These are phyloP conservation scores for Calameuta pallipes DNA, from an alignment of 2,888 invertebrate species.

Conservation along the genomic window DNA sequence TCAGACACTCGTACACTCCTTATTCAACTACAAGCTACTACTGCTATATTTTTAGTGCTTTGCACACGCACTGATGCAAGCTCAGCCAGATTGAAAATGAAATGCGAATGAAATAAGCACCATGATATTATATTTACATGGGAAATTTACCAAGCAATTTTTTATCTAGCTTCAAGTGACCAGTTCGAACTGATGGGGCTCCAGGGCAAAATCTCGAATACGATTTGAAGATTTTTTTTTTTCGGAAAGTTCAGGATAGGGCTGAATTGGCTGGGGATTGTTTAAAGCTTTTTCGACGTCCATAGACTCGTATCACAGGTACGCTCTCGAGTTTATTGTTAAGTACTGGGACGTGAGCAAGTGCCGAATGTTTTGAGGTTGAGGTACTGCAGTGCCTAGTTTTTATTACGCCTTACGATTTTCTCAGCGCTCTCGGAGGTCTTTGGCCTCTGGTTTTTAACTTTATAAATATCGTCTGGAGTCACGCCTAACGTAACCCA, in stretches of 20 bases:
- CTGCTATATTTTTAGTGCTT: neutral
- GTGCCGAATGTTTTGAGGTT: neutral
- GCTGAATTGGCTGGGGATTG: neutral
- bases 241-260: neutral
- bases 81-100: neutral
- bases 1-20: neutral
- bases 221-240: neutral
- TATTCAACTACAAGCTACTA: neutral
- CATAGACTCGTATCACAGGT: neutral
- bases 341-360: neutral
- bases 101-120: neutral
- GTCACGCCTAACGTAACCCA: neutral
- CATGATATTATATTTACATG: neutral
- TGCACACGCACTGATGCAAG: neutral
- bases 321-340: neutral
- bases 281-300: neutral
- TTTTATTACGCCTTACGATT: neutral
- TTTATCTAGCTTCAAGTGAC: neutral
- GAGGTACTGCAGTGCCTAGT: neutral
- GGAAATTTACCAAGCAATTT: neutral
- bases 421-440: conserved; percentile 25
- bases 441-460: conserved; percentile 44
- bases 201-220: neutral
- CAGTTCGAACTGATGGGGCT: neutral
- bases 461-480: conserved; percentile 48